phyloP scores from a whole-genome alignment of 2,797 vertebrate genomes.

The Vespertilio murinus region DNA sequence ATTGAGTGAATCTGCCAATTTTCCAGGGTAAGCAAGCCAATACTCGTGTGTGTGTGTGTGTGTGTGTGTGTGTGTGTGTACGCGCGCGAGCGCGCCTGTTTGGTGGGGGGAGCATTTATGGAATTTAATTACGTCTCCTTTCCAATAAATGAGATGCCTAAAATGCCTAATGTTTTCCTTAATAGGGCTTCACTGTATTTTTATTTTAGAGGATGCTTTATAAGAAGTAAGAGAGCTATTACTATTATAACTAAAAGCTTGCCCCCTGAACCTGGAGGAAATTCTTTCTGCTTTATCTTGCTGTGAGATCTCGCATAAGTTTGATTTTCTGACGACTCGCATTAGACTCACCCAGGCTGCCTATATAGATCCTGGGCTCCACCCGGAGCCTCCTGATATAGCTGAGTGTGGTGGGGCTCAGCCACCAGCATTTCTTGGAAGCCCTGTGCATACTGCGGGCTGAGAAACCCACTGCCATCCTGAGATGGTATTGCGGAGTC shows the following conservation, averaged over 20 bases:
- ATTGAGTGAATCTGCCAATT: background rate
- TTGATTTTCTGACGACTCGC: background rate
- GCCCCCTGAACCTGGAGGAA: background rate
- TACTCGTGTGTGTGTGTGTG: background rate
- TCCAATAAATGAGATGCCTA: constrained; percentile 16
- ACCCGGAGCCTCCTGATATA: background rate
- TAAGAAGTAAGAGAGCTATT: background rate
- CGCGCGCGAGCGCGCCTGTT: no score
- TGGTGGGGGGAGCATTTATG: background rate
- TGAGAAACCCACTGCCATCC: background rate
- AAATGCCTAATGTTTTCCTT: constrained; percentile 21
- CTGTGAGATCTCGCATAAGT: background rate
- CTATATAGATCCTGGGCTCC: background rate
- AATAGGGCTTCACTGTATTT: constrained; percentile 5
- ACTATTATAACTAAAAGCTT: background rate
- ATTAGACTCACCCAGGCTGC: background rate
- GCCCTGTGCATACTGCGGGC: background rate
- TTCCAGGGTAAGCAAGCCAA: constrained; percentile 29
- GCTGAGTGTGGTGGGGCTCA: background rate
- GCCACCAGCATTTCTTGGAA: background rate
- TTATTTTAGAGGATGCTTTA: background rate
- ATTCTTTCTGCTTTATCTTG: background rate
- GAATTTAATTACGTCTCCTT: constrained; percentile 3
- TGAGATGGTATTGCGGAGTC: background rate
- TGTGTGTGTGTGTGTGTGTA: background rate